Percentiles rank a stretch among this genome's conserved stretches.
Conservation (phyloP, 2,888 invertebrate genomes). For the Heteromyza rotundicornis region DNA sequence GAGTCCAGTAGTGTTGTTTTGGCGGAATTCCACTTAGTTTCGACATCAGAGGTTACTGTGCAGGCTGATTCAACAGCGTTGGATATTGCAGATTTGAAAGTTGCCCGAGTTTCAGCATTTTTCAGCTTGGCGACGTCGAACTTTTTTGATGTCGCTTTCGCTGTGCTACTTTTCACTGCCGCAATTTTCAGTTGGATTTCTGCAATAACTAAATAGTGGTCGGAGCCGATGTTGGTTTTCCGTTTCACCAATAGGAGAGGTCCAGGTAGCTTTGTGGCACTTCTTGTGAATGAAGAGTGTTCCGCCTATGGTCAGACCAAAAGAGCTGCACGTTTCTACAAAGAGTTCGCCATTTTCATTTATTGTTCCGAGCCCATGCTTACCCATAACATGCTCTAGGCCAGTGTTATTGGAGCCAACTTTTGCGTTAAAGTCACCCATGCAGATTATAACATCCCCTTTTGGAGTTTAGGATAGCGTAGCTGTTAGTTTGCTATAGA, state of each 20-base stretch:
- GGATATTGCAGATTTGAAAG: not conserved
- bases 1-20: not conserved
- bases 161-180: not conserved
- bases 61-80: not conserved
- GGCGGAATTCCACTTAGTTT: not conserved
- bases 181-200: not conserved
- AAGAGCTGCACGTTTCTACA: constrained; percentile 1
- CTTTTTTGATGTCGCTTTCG: not conserved
- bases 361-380: not conserved
- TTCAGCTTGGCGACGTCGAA: not conserved
- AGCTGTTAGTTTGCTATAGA: not conserved
- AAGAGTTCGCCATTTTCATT: constrained; percentile 10
- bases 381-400: constrained; percentile 5
- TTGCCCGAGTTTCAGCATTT: not conserved
- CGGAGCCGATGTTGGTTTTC: constrained; percentile 14
- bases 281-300: constrained; percentile 8
- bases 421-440: constrained; percentile 13
- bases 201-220: constrained; percentile 7
- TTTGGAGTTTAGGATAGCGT: not conserved
- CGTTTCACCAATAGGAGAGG: not conserved
- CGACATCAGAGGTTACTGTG: not conserved
- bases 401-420: constrained; percentile 5
- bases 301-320: not conserved
- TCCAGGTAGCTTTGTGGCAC: constrained; percentile 11
- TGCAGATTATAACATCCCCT: constrained; percentile 1